Evolutionary conservation across 2,888 invertebrate genomes (phyloP).

Genomic region (Eumacrocentrus americanus): DNA sequence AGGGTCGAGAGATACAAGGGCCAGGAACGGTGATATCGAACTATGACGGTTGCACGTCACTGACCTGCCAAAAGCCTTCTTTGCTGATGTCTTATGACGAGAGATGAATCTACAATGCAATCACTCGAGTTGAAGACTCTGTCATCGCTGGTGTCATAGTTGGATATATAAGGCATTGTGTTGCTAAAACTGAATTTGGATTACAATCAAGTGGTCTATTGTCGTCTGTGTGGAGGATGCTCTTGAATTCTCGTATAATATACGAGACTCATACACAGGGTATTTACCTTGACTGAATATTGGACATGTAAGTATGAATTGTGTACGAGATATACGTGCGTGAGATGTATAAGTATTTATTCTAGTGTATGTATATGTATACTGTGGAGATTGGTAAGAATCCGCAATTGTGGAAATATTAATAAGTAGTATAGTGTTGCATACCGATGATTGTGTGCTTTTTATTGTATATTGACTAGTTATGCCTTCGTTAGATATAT

Average conservation of each 20-base stretch:
- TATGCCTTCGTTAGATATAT: no score
- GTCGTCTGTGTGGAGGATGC: background rate
- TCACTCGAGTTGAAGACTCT: background rate
- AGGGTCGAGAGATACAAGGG: slow-evolving; percentile 8
- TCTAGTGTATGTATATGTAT: background rate
- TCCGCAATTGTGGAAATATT: no score
- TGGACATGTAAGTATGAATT: slow-evolving; percentile 40
- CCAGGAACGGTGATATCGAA: no score
- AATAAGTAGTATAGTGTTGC: no score
- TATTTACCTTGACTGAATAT: slow-evolving; percentile 36
- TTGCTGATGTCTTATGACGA: background rate
- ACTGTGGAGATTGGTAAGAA: background rate
- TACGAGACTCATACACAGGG: slow-evolving; percentile 31
- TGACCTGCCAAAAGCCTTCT: slow-evolving; percentile 34
- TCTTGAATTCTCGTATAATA: background rate
- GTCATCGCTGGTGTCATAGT: background rate
- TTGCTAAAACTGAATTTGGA: background rate
- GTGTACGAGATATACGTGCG: background rate
- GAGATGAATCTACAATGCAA: no score
- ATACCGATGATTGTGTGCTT: no score
- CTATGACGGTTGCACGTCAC: slow-evolving; percentile 28
- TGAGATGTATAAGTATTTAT: background rate
- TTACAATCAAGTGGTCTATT: slow-evolving; percentile 6
- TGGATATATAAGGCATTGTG: background rate
- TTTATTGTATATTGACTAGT: no score